Conservation (phyloP, 2,888 invertebrate genomes). For the Cataglyphis livida region DNA sequence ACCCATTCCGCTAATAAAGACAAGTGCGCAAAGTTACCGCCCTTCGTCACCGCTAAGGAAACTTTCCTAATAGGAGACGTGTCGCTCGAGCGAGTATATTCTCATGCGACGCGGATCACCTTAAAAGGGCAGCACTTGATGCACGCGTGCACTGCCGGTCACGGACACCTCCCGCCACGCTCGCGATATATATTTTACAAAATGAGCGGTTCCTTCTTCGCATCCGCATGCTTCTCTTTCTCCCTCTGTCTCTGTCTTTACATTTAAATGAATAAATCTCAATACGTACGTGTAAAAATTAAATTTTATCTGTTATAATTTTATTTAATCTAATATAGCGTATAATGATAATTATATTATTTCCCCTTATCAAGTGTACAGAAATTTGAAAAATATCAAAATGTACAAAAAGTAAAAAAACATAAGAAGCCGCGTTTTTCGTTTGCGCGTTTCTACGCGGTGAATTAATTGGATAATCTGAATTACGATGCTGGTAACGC, state of each 20-base stretch:
- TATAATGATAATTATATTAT: not conserved
- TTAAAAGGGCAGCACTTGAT: constrained; percentile 54
- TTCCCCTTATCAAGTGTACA: not conserved
- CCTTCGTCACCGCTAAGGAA: constrained; percentile 47
- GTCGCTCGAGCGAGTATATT: constrained; percentile 27
- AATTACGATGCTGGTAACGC: constrained; percentile 25
- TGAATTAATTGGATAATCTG: constrained; percentile 31
- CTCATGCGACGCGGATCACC: constrained; percentile 49
- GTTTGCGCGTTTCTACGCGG: not conserved
- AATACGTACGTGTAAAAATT: not conserved
- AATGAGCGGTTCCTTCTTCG: not conserved
- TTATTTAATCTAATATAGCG: not conserved
- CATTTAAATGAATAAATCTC: not conserved
- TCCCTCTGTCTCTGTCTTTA: not conserved
- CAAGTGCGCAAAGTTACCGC: constrained; percentile 44
- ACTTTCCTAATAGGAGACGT: constrained; percentile 52
- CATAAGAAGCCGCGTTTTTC: not conserved
- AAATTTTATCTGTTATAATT: not conserved
- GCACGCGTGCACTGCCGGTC: constrained; percentile 42
- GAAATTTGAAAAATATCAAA: not conserved
- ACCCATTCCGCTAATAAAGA: constrained; percentile 48
- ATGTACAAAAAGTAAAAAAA: not conserved
- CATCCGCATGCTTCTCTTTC: not conserved
- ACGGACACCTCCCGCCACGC: not conserved
- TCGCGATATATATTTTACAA: constrained; percentile 9